These are phyloP conservation scores for Gnathonemus longibarbis DNA, from an alignment of 2,113 vertebrate species.

Conservation along the genomic window DNA sequence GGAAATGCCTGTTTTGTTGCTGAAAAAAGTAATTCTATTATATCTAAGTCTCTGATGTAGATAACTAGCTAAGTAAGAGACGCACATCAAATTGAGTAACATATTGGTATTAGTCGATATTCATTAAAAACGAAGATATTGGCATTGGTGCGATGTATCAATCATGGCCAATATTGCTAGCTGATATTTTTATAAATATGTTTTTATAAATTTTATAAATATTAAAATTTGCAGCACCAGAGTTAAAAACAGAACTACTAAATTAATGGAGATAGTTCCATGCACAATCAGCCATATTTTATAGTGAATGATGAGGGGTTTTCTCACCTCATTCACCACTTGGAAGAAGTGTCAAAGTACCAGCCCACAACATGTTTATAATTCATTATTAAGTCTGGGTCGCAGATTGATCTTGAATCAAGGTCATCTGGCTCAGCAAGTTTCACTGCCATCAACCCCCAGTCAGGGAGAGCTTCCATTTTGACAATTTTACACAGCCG, in stretches of 20 bases:
- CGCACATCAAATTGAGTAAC: no score
- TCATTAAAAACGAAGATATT: no score
- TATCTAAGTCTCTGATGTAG: no score
- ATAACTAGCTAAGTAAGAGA: no score
- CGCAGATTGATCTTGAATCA: background rate
- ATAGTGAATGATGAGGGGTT: background rate
- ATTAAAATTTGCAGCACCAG: background rate
- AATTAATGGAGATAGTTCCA: background rate
- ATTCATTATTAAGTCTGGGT: background rate
- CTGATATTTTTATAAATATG: no score
- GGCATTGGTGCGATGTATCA: no score
- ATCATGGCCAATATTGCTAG: no score
- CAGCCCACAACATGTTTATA: background rate
- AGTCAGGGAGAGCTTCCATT: background rate
- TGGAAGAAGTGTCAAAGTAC: background rate
- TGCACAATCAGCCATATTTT: background rate
- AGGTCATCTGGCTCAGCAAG: background rate
- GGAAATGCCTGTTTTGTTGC: background rate
- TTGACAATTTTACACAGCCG: background rate
- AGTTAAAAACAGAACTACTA: background rate
- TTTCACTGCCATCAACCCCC: background rate
- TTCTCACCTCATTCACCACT: background rate
- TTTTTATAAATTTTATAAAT: no score
- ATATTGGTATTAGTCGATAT: no score
- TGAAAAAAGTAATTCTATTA: background rate